These are phyloP conservation scores for Leptestheria dahalacensis DNA, from an alignment of 1,140 invertebrate genomes.

Conservation along the genomic window DNA sequence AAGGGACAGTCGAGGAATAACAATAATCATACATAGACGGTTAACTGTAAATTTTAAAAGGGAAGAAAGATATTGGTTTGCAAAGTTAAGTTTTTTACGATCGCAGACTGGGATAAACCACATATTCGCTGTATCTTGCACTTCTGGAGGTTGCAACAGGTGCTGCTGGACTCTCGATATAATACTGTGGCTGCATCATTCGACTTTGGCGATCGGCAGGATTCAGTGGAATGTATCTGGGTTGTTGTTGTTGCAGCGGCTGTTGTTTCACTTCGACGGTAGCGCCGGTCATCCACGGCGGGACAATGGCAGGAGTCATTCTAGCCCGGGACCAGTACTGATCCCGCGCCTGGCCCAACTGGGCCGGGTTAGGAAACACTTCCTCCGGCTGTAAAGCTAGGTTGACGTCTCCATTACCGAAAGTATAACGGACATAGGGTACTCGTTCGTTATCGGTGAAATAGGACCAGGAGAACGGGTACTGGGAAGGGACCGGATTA, in stretches of 20 bases:
- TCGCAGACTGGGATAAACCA: not conserved
- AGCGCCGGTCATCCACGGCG: not conserved
- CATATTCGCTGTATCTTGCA: not conserved
- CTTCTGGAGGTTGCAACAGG: not conserved
- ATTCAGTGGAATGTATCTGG: constrained; percentile 12
- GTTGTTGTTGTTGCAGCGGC: constrained; percentile 1
- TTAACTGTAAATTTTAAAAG: not conserved
- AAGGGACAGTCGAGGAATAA: not conserved
- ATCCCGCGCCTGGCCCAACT: constrained; percentile 4
- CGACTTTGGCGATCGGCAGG: constrained; percentile 14
- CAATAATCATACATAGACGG: not conserved
- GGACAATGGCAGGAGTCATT: not conserved
- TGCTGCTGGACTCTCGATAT: not conserved
- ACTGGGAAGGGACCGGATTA: too few relatives aligned
- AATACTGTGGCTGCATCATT: constrained; percentile 7
- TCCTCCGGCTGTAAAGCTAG: not conserved
- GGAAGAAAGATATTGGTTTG: not conserved
- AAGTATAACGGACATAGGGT: not conserved
- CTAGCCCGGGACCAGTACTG: constrained; percentile 1
- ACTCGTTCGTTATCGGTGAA: not conserved
- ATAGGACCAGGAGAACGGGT: not conserved
- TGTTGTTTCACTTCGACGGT: not conserved
- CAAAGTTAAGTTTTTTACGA: not conserved
- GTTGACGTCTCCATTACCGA: not conserved
- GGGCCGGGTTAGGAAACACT: not conserved